Conservation (phyloP, 2,888 invertebrate genomes). For the Nomada ferruginata region DNA sequence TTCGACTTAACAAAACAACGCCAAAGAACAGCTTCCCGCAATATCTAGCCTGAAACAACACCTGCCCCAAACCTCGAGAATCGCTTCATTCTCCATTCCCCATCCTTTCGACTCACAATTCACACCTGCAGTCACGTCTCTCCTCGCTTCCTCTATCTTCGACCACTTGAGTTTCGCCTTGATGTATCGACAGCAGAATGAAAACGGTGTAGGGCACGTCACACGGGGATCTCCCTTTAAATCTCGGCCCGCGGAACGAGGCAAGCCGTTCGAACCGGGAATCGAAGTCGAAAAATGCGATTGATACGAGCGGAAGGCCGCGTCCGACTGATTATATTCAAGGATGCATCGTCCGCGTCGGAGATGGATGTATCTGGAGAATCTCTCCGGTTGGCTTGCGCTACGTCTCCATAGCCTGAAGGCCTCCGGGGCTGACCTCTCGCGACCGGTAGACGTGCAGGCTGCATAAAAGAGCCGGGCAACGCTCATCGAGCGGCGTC, state of each 20-base stretch:
- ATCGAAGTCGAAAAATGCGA: conserved; percentile 42
- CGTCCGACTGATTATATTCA: conserved; percentile 68
- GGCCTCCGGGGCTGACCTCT: conserved; percentile 64
- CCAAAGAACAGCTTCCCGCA: too few relatives aligned
- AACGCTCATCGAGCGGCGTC: conserved; percentile 51
- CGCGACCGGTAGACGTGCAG: conserved; percentile 53
- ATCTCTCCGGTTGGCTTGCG: conserved; percentile 65
- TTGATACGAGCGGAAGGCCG: conserved; percentile 60
- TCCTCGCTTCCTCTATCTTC: background rate
- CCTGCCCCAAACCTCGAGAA: background rate
- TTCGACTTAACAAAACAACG: too few relatives aligned
- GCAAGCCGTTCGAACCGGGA: background rate
- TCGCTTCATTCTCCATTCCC: background rate
- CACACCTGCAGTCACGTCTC: conserved; percentile 9
- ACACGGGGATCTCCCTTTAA: conserved; percentile 4
- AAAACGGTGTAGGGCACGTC: background rate
- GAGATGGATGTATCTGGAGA: conserved; percentile 61
- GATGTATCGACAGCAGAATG: conserved; percentile 18
- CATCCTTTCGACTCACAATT: background rate
- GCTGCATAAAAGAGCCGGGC: conserved; percentile 48
- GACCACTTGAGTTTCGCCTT: background rate
- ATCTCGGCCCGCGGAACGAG: background rate
- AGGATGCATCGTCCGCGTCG: conserved; percentile 62
- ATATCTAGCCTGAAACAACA: background rate
- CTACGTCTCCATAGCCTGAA: conserved; percentile 62